Evolutionary conservation across 1,140 invertebrate genomes (phyloP).

Genomic region (fruit fly (Drosophila melanogaster)): DNA sequence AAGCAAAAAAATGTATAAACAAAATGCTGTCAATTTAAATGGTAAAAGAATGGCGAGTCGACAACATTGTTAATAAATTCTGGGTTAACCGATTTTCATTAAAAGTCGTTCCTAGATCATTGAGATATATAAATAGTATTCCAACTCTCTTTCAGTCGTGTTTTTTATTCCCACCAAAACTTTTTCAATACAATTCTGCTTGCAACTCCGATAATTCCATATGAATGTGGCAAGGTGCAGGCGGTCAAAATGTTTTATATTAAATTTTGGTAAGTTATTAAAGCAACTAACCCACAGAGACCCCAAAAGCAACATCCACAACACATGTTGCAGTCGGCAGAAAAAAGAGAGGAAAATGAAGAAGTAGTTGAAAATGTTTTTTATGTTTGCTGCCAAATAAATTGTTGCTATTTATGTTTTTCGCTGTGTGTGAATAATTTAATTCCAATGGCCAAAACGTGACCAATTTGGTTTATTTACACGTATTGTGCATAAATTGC

Average conservation of each 20-base stretch:
- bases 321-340: constrained; percentile 32
- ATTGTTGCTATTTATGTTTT: constrained; percentile 74
- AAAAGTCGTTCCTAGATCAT: no score
- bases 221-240: constrained; percentile 49
- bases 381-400: constrained; percentile 68
- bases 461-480: constrained; percentile 85
- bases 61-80: not conserved
- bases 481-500: constrained; percentile 78
- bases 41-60: not conserved
- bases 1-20: constrained; percentile 17
- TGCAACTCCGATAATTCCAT: constrained; percentile 7
- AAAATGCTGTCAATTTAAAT: constrained; percentile 7
- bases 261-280: constrained; percentile 67
- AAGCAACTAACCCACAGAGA: constrained; percentile 34
- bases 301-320: constrained; percentile 20
- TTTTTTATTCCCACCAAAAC: not conserved
- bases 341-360: constrained; percentile 21
- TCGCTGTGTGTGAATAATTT: constrained; percentile 68
- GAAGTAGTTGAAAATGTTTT: constrained; percentile 47
- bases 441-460: constrained; percentile 80
- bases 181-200: constrained; percentile 1
- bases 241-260: constrained; percentile 69
- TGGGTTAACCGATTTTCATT: not conserved
- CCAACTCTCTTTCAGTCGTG: not conserved
- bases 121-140: no score